A percentile compares a stretch with the other conserved stretches of the same genome.
Evolutionary conservation across 2,888 invertebrate species (phyloP).

Genomic region (Neoaliturus tenellus): DNA sequence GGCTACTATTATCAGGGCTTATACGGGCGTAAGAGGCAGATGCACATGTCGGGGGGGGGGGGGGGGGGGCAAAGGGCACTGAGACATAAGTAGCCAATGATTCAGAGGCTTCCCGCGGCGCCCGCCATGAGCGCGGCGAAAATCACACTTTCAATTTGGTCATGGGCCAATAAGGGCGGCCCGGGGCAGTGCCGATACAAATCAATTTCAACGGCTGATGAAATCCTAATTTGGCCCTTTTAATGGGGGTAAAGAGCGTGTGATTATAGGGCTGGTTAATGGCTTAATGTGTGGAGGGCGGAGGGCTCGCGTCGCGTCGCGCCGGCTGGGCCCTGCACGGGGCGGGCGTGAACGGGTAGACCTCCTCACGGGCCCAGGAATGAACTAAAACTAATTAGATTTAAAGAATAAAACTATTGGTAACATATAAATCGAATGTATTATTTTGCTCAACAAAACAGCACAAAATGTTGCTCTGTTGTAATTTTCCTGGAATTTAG

Average conservation of each 20-base stretch:
- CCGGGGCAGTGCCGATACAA: conserved; percentile 28
- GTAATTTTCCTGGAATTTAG: no score
- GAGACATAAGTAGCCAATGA: conserved; percentile 50
- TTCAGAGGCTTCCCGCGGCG: conserved; percentile 34
- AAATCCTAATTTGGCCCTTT: conserved; percentile 41
- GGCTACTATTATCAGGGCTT: not conserved
- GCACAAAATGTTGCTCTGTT: no score
- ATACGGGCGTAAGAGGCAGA: conserved; percentile 33
- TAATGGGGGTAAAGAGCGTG: conserved; percentile 47
- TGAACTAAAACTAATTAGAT: no score
- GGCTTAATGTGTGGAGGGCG: conserved; percentile 23
- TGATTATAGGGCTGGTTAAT: conserved; percentile 48
- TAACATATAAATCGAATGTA: no score
- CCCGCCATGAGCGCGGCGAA: conserved; percentile 37
- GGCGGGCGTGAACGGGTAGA: no score
- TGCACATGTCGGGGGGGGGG: not conserved
- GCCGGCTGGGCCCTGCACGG: not conserved
- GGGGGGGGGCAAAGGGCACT: conserved; percentile 15
- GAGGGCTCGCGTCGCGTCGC: not conserved
- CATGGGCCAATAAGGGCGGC: conserved; percentile 39
- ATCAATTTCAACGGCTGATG: conserved; percentile 52
- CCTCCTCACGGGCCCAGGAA: no score
- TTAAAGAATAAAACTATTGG: no score
- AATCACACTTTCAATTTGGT: conserved; percentile 52
- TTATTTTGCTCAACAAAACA: no score